phyloP scores from a whole-genome alignment of 2,113 vertebrate genomes.

The Synodontis membranacea region DNA sequence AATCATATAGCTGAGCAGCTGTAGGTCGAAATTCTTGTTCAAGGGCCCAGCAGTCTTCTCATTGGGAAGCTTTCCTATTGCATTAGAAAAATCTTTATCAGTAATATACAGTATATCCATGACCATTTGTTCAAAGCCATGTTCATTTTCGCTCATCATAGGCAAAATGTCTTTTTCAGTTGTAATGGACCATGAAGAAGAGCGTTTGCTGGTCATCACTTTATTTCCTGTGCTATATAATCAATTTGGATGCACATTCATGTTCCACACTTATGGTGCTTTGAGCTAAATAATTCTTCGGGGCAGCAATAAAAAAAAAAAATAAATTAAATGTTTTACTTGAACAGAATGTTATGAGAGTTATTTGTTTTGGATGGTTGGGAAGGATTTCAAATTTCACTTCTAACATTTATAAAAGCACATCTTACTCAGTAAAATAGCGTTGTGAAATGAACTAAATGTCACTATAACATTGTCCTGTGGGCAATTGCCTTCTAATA shows the following conservation, averaged over 20 bases:
- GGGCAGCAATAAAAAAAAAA: constrained; percentile 11
- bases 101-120: neutral
- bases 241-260: constrained; percentile 34
- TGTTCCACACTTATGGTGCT: constrained; percentile 8
- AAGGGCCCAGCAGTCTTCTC: neutral
- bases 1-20: neutral
- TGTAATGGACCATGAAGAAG: constrained; percentile 6
- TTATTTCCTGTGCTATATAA: constrained; percentile 11
- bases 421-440: neutral
- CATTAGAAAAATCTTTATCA: constrained; percentile 19
- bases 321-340: neutral
- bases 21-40: neutral
- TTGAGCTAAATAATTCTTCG: constrained; percentile 1
- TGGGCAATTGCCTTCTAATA: constrained; percentile 10
- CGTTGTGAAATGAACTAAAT: constrained; percentile 15
- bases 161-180: neutral
- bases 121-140: neutral
- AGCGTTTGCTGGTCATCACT: neutral
- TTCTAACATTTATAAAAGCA: no score
- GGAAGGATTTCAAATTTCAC: neutral
- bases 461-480: constrained; percentile 13
- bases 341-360: neutral
- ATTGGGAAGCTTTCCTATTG: neutral
- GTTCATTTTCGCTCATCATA: constrained; percentile 2
- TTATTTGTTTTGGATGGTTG: neutral